Base-by-base conservation (phyloP, 2,113 vertebrate genomes). In the Mesocricetus auratus region DNA sequence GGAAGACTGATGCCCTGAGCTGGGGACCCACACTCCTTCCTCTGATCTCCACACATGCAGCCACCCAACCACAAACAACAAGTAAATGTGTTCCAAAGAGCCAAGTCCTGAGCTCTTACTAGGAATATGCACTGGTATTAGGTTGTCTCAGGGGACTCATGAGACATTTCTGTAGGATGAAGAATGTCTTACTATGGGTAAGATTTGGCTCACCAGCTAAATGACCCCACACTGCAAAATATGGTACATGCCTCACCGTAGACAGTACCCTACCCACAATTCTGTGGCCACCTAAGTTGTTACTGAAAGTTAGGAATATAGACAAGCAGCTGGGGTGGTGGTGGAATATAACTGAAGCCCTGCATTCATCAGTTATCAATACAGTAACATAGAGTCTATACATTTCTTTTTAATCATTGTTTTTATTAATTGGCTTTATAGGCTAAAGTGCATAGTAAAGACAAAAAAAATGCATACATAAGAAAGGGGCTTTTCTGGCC, bases 371-470 rank as follows among this genome's bases (percentile, higher is more conserved):
- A 68, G 62, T 86, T 68, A 47, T 17, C 31, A 86, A 29, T 68
- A 85, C 31, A 68, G 42, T 6, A 86, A 33, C 17, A 79, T 45
- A 96, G 0, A 36, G 74, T 92, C 73, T 56, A 74, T 3, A n/a
- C 69, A 33, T 62, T 78, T 93, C 56, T 86, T 96, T 45, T 79
- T 60, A 94, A 89, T 96, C 62, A 90, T 16, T 10, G 11, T 95
- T 97, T 98, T 97, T 98, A 98, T 97, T 98, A 97, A 97, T 93
- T 96, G 93, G 94, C 89, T 97, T 97, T 95, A 94, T 85, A 97
- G 75, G 91, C 95, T 98, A 98, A 98, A 98, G 97, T 98, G 98
- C 98, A 98, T 97, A 98, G 97, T 98, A 97, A 97, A 97, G 97
- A 98, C 97, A 12, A 12, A 56, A 56, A 56, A 12, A 95, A 95